phyloP scores from a whole-genome alignment of 1,140 invertebrate species.

The Phymastichus coffea region DNA sequence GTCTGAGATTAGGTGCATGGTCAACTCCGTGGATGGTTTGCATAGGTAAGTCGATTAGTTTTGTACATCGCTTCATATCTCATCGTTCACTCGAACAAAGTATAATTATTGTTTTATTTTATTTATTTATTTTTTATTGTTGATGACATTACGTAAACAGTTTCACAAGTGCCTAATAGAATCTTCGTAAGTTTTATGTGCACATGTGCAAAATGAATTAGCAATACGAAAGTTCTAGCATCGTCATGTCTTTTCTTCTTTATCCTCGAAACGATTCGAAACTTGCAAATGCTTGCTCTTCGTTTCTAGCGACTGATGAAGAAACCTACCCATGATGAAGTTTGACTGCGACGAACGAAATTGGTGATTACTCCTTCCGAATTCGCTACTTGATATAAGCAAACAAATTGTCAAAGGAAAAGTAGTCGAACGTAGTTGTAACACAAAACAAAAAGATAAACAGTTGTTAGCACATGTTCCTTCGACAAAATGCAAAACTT shows the following conservation, averaged over 20 bases:
- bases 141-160: neutral
- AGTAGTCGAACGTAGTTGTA: neutral
- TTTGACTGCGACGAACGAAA: conserved; percentile 20
- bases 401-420: neutral
- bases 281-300: neutral
- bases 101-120: neutral
- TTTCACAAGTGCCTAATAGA: too few relatives aligned
- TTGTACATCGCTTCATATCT: too few relatives aligned
- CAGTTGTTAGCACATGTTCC: too few relatives aligned
- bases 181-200: too few relatives aligned
- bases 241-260: too few relatives aligned
- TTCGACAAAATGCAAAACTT: conserved; percentile 10
- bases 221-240: too few relatives aligned
- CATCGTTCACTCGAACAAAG: too few relatives aligned
- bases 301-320: conserved; percentile 23
- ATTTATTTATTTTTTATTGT: conserved; percentile 3
- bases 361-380: conserved; percentile 28
- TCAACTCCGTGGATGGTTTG: conserved; percentile 73
- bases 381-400: conserved; percentile 1
- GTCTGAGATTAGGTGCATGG: conserved; percentile 67
- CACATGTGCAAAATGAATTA: too few relatives aligned
- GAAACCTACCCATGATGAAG: conserved; percentile 20
- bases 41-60: conserved; percentile 42
- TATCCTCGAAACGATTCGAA: too few relatives aligned
- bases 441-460: too few relatives aligned